phyloP scores from a whole-genome alignment of 2,113 vertebrate species.

The Boulengeromyrus knoepffleri region DNA sequence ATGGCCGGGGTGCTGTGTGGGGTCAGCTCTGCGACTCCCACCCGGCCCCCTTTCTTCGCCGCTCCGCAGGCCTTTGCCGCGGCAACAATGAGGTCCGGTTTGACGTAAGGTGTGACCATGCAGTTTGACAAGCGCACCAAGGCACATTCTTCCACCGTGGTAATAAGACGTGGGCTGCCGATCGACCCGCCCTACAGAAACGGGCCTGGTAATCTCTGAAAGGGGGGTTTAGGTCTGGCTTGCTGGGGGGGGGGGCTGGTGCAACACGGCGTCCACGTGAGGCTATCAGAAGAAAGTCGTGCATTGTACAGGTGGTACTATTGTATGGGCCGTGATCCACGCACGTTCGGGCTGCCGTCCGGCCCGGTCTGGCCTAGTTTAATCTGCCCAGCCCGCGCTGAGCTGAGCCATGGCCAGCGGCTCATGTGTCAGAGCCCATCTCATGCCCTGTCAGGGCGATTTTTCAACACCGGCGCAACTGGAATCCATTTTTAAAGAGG shows the following conservation, averaged over 20 bases:
- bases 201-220: slow-evolving; percentile 23
- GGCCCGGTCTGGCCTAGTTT: neutral
- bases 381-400: neutral
- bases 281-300: slow-evolving; percentile 5
- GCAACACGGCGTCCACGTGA: neutral
- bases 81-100: slow-evolving; percentile 15
- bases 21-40: neutral
- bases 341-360: neutral
- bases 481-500: neutral
- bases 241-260: neutral
- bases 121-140: slow-evolving; percentile 23
- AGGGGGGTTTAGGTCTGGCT: slow-evolving; percentile 12
- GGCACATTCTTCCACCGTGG: slow-evolving; percentile 11
- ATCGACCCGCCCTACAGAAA: slow-evolving; percentile 24
- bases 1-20: neutral
- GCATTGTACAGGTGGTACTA: slow-evolving; percentile 23
- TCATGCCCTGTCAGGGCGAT: slow-evolving; percentile 17
- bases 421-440: slow-evolving; percentile 23
- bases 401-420: neutral
- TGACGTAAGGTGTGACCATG: slow-evolving; percentile 24
- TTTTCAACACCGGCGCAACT: neutral
- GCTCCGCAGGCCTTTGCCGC: neutral
- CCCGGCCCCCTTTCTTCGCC: neutral
- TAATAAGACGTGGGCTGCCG: slow-evolving; percentile 18
- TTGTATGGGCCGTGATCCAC: neutral